These are phyloP conservation scores for Peromyscus nudipes DNA, from an alignment of 2,797 vertebrate genomes.

Conservation along the genomic window DNA sequence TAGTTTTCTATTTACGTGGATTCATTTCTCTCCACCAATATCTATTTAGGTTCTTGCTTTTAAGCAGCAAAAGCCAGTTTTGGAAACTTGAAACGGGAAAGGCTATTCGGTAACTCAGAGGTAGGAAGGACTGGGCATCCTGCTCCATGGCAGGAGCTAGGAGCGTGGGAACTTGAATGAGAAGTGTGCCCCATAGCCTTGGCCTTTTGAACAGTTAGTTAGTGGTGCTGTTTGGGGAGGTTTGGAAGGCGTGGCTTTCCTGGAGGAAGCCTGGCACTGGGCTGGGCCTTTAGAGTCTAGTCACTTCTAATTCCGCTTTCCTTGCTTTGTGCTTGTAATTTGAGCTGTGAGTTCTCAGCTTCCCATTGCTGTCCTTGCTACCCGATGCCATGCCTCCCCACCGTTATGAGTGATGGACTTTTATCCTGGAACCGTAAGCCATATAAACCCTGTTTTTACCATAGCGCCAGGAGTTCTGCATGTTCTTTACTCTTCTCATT, in stretches of 20 bases:
- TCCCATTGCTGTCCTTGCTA: not conserved
- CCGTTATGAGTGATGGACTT: not conserved
- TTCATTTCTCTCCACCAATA: slow-evolving; percentile 27
- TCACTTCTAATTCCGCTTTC: not conserved
- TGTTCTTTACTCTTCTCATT: not conserved
- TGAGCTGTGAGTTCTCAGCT: not conserved
- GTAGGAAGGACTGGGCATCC: not conserved
- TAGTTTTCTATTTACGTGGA: slow-evolving; percentile 34
- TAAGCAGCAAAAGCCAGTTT: not conserved
- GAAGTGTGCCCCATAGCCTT: not conserved
- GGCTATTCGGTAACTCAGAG: not conserved
- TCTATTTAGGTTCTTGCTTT: slow-evolving; percentile 57
- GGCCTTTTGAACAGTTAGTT: not conserved
- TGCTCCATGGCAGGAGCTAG: not conserved
- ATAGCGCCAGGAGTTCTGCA: not conserved
- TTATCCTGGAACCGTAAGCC: not conserved
- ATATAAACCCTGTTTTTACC: not conserved
- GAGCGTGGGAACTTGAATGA: not conserved
- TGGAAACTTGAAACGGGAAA: slow-evolving; percentile 2
- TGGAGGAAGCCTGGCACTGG: not conserved
- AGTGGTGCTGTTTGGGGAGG: no score
- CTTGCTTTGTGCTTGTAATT: not conserved
- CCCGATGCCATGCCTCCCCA: not conserved
- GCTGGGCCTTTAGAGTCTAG: not conserved
- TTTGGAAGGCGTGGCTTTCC: not conserved